Evolutionary conservation across 2,888 invertebrate species (phyloP).

Genomic region (Ischnura elegans): DNA sequence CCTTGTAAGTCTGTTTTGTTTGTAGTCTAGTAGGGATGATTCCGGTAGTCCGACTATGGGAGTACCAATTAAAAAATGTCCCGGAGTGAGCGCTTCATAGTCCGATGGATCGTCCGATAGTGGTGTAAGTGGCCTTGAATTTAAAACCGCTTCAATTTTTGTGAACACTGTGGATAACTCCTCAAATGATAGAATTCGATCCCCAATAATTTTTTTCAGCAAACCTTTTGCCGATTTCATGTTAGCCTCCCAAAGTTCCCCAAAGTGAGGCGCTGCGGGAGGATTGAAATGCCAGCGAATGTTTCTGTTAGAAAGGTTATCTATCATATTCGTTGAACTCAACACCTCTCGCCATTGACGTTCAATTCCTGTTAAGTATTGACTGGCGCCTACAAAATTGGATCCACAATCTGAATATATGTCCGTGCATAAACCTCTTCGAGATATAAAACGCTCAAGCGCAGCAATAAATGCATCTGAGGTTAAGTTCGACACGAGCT

Average conservation of each 20-base stretch:
- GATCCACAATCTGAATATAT: conserved; percentile 25
- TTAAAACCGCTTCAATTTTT: neutral
- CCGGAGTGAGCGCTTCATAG: too few relatives aligned
- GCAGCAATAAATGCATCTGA: neutral
- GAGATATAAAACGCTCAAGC: too few relatives aligned
- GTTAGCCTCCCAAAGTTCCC: neutral
- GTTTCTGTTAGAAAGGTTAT: neutral
- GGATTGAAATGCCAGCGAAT: neutral
- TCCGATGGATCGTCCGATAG: neutral
- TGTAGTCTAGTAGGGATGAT: too few relatives aligned
- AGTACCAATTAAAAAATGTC: too few relatives aligned
- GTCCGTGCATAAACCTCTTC: neutral
- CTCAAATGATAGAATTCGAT: neutral
- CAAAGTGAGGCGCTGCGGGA: neutral
- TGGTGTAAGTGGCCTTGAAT: conserved; percentile 3
- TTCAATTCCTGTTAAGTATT: neutral
- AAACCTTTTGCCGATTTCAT: neutral
- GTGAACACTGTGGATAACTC: neutral
- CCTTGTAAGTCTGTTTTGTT: neutral
- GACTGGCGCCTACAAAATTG: neutral
- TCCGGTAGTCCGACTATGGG: too few relatives aligned
- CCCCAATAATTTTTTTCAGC: neutral
- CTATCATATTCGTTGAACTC: neutral
- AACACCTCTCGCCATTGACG: neutral
- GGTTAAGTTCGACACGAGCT: neutral